phyloP scores from a whole-genome alignment of 2,113 vertebrate genomes.

The Hypomesus transpacificus region DNA sequence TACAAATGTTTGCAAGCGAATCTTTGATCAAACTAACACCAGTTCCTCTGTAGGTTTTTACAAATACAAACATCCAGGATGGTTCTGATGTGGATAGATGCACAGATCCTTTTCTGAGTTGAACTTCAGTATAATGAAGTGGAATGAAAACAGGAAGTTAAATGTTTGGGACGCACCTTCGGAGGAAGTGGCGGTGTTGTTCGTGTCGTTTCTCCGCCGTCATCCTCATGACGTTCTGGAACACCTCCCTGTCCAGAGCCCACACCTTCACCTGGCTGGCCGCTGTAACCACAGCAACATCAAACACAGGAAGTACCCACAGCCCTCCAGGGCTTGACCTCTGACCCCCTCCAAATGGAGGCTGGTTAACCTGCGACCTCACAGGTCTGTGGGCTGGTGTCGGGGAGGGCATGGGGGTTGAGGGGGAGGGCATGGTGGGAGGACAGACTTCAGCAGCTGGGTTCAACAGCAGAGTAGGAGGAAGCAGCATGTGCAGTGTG shows the following conservation, averaged over 20 bases:
- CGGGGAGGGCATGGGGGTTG: not conserved
- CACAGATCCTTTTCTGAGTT: too few relatives aligned
- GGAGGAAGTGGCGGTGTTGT: slow-evolving; percentile 86
- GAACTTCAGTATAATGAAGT: too few relatives aligned
- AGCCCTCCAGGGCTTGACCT: not conserved
- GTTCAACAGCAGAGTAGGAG: slow-evolving; percentile 11
- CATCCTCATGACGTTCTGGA: slow-evolving; percentile 92
- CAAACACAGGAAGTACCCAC: slow-evolving; percentile 19
- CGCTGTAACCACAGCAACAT: slow-evolving; percentile 68
- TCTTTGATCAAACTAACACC: not conserved
- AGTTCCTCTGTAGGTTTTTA: not conserved
- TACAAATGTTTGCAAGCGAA: not conserved
- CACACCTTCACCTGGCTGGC: slow-evolving; percentile 83
- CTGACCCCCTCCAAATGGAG: not conserved
- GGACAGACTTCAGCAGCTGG: slow-evolving; percentile 7
- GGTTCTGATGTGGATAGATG: too few relatives aligned
- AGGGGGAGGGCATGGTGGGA: too few relatives aligned
- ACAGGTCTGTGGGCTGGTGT: slow-evolving; percentile 4
- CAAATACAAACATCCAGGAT: not conserved
- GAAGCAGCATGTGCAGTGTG: not conserved
- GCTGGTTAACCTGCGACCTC: slow-evolving; percentile 19
- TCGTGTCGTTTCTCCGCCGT: slow-evolving; percentile 87
- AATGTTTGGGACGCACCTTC: slow-evolving; percentile 72
- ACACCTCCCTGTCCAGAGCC: slow-evolving; percentile 88
- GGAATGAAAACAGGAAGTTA: not conserved